A percentile compares a stretch with the other conserved stretches of the same genome.
Conservation (phyloP, 2,888 invertebrate species). For the Aquatica leii region DNA sequence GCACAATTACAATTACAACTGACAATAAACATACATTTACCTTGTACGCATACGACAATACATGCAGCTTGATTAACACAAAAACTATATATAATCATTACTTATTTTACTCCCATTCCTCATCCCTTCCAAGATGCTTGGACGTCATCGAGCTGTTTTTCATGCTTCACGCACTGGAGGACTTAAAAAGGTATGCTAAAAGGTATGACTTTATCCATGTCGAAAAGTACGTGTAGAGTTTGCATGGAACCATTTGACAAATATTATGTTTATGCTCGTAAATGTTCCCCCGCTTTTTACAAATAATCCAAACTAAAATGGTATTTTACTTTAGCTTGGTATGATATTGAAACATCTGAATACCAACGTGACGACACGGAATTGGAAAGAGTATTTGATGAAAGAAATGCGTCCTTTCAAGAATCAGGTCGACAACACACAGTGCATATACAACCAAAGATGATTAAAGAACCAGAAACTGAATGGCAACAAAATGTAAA, state of each 20-base stretch:
- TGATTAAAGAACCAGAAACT: slow-evolving; percentile 76
- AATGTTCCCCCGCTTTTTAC: neutral
- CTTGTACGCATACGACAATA: slow-evolving; percentile 22
- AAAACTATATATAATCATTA: slow-evolving; percentile 45
- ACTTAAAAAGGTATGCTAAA: slow-evolving; percentile 30
- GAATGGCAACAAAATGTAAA: slow-evolving; percentile 88
- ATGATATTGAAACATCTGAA: slow-evolving; percentile 85
- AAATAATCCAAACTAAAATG: neutral
- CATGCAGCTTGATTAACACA: slow-evolving; percentile 36
- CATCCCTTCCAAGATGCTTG: slow-evolving; percentile 45
- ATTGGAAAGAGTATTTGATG: slow-evolving; percentile 87
- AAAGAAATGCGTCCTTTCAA: slow-evolving; percentile 75
- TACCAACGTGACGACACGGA: slow-evolving; percentile 88
- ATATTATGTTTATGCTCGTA: slow-evolving; percentile 23
- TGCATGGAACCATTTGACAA: slow-evolving; percentile 20
- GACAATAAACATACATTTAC: slow-evolving; percentile 53
- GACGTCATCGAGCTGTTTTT: slow-evolving; percentile 31
- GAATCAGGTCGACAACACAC: slow-evolving; percentile 69
- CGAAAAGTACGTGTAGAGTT: slow-evolving; percentile 7
- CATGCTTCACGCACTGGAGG: slow-evolving; percentile 30
- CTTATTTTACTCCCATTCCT: slow-evolving; percentile 36
- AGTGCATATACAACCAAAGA: slow-evolving; percentile 66
- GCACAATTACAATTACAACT: slow-evolving; percentile 30
- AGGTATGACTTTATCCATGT: slow-evolving; percentile 15
- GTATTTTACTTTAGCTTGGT: slow-evolving; percentile 76